These are phyloP conservation scores for Saturnia pavonia DNA, from an alignment of 2,888 invertebrate species.

Conservation along the genomic window DNA sequence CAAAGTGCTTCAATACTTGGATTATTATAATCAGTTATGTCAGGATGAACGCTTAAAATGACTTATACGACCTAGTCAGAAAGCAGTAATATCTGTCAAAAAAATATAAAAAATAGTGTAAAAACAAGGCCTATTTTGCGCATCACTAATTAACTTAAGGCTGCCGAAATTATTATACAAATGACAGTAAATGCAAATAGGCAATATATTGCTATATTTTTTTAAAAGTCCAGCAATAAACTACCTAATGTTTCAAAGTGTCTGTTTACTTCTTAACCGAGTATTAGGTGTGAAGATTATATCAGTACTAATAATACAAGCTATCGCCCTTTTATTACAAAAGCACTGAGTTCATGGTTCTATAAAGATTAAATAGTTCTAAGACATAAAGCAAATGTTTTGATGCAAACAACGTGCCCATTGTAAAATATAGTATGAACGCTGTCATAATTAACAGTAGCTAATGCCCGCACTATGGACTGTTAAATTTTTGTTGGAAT, in stretches of 20 bases:
- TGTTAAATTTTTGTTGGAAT: constrained; percentile 3
- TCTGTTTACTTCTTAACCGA: background rate
- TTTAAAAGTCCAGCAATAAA: background rate
- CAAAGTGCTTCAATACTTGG: background rate
- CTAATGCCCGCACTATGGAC: background rate
- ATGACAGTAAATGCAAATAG: background rate
- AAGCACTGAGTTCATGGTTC: background rate
- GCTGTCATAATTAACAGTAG: background rate
- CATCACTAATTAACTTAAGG: background rate
- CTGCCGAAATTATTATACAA: background rate
- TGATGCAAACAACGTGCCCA: constrained; percentile 14
- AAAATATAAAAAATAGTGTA: no score
- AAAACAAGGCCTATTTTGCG: no score
- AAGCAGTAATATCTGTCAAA: no score
- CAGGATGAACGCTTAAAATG: background rate
- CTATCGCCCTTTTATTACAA: background rate
- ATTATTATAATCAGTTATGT: background rate
- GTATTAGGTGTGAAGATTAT: background rate
- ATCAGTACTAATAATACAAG: background rate
- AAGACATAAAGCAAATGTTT: constrained; percentile 10
- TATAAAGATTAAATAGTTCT: constrained; percentile 3
- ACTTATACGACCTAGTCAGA: background rate
- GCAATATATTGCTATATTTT: background rate
- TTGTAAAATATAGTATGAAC: constrained; percentile 11
- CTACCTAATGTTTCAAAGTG: background rate